A percentile compares a stretch with the other conserved stretches of the same genome.
Evolutionary conservation across 2,888 invertebrate species (phyloP).

Genomic region (Cheilosia vernalis): DNA sequence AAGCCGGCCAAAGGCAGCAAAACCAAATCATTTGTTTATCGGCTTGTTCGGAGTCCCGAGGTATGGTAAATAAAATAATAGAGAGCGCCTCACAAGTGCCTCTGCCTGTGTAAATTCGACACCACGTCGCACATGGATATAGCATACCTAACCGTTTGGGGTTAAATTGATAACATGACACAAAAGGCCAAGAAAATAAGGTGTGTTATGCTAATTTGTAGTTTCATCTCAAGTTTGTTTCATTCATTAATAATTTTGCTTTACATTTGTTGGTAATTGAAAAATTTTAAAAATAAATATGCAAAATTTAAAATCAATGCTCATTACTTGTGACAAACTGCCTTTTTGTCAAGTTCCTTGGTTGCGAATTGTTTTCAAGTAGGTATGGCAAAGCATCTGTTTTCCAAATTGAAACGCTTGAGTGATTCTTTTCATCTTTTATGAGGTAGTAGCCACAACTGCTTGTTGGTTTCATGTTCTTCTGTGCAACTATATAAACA

Average conservation of each 20-base stretch:
- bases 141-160: slow-evolving; percentile 45
- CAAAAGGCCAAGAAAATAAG: slow-evolving; percentile 8
- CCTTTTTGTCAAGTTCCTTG: too few species aligned
- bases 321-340: too few species aligned
- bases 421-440: too few species aligned
- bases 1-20: slow-evolving; percentile 17
- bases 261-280: neutral
- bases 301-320: neutral
- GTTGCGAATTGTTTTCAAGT: too few species aligned
- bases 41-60: slow-evolving; percentile 19
- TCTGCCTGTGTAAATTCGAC: slow-evolving; percentile 13
- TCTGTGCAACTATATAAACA: too few species aligned
- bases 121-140: slow-evolving; percentile 51
- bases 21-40: slow-evolving; percentile 47
- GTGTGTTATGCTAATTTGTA: slow-evolving; percentile 37
- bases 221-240: neutral
- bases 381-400: too few species aligned
- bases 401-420: too few species aligned
- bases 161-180: slow-evolving; percentile 53
- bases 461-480: too few species aligned
- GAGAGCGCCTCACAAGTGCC: slow-evolving; percentile 6
- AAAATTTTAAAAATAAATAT: neutral
- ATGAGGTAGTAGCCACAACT: too few species aligned
- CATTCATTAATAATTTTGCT: neutral
- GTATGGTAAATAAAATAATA: slow-evolving; percentile 40